phyloP scores from a whole-genome alignment of 2,888 invertebrate genomes.

The Emmelina monodactyla region DNA sequence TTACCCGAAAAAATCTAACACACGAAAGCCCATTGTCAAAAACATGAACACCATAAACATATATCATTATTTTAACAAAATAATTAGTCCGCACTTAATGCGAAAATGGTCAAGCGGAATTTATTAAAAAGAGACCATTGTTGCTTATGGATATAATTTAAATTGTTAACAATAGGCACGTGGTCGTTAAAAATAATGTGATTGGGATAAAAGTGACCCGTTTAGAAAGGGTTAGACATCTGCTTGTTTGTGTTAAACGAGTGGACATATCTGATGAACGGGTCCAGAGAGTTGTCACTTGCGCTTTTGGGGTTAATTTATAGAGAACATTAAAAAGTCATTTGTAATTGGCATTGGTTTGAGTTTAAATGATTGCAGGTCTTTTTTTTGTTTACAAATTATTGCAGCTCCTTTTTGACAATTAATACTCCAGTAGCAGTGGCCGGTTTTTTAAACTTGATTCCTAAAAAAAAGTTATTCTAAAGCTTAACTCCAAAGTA shows the following conservation, averaged over 20 bases:
- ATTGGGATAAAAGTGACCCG: slow-evolving; percentile 23
- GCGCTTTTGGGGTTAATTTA: no score
- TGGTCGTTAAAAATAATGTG: slow-evolving; percentile 29
- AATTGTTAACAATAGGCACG: slow-evolving; percentile 39
- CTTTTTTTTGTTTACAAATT: no score
- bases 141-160: slow-evolving; percentile 33
- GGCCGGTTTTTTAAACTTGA: no score
- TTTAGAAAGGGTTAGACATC: slow-evolving; percentile 3
- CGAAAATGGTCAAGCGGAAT: slow-evolving; percentile 36
- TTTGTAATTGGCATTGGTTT: no score
- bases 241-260: slow-evolving; percentile 1
- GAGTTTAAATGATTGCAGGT: no score
- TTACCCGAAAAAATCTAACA: slow-evolving; percentile 24
- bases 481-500: no score
- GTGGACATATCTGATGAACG: not conserved
- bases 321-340: no score
- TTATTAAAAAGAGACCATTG: slow-evolving; percentile 31
- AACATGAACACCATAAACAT: slow-evolving; percentile 22
- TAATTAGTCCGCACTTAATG: slow-evolving; percentile 42
- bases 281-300: no score
- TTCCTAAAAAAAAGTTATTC: no score
- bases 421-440: no score
- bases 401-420: no score
- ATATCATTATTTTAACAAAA: slow-evolving; percentile 51
- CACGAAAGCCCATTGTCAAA: slow-evolving; percentile 24